phyloP scores from a whole-genome alignment of 37 sponge, comb jelly and placozoan species.

The Chondrosia reniformis region DNA sequence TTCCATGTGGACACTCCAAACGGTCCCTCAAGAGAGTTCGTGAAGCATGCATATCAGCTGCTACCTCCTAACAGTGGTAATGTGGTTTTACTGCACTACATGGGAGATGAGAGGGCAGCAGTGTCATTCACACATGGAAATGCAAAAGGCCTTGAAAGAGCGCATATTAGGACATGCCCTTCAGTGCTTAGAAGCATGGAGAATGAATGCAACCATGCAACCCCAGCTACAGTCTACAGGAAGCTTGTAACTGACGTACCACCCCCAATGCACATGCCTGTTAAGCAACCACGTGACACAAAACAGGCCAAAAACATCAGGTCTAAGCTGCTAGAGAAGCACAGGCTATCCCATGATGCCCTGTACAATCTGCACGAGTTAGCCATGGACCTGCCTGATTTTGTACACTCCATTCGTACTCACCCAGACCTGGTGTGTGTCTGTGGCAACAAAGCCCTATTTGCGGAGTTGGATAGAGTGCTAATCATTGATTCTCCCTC shows the following conservation, averaged over 20 bases:
- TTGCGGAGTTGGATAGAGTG: slow-evolving; percentile 7
- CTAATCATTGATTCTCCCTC: slow-evolving; percentile 21
- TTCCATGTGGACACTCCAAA: slow-evolving; percentile 16
- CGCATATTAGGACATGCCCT: slow-evolving; percentile 21
- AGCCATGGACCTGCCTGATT: slow-evolving; percentile 44
- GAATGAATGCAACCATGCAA: slow-evolving; percentile 10
- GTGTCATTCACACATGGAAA: slow-evolving; percentile 33
- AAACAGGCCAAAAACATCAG: slow-evolving; percentile 36
- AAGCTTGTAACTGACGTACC: neutral
- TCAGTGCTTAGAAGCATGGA: slow-evolving; percentile 26
- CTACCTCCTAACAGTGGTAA: slow-evolving; percentile 16
- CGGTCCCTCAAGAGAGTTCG: neutral
- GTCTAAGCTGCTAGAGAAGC: neutral
- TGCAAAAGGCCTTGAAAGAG: slow-evolving; percentile 6
- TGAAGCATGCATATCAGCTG: slow-evolving; percentile 42
- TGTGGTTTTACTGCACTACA: slow-evolving; percentile 35
- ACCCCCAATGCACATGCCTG: slow-evolving; percentile 22
- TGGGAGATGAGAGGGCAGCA: slow-evolving; percentile 43
- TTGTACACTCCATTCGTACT: slow-evolving; percentile 33
- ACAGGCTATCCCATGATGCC: slow-evolving; percentile 38
- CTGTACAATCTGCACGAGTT: slow-evolving; percentile 52
- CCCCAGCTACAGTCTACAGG: slow-evolving; percentile 26
- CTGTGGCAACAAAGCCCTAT: slow-evolving; percentile 15
- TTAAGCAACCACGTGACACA: slow-evolving; percentile 23
- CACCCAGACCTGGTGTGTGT: slow-evolving; percentile 48